Percentiles rank a stretch among this genome's conserved stretches.
Evolutionary conservation across 23 tunicate genomes (phyloP).

Genomic region (Trididemnum nubilum): DNA sequence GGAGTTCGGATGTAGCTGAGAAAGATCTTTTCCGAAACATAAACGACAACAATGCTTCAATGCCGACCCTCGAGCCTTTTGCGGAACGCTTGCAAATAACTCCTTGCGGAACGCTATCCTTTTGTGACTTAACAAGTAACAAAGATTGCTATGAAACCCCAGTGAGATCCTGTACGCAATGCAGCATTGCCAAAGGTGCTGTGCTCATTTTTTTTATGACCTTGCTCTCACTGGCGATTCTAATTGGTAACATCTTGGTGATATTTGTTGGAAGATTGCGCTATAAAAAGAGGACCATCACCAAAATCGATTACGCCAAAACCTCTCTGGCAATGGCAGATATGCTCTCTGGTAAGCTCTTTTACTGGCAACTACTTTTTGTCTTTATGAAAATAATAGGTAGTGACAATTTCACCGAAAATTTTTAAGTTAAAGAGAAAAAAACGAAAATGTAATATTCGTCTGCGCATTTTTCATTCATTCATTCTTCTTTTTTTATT

Average conservation of each 20-base stretch:
- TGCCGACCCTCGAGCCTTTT: too few relatives aligned
- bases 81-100: too few relatives aligned
- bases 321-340: slow-evolving; percentile 28
- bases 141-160: background rate
- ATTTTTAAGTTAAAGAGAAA: too few relatives aligned
- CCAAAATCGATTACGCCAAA: slow-evolving; percentile 1
- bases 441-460: too few relatives aligned
- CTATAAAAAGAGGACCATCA: background rate
- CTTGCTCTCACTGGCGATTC: background rate
- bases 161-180: background rate
- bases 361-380: background rate
- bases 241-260: slow-evolving; percentile 20
- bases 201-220: background rate
- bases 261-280: background rate
- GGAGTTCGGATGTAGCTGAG: too few relatives aligned
- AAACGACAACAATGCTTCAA: too few relatives aligned
- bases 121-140: background rate
- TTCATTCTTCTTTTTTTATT: too few relatives aligned
- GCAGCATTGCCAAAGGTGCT: background rate
- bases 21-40: too few relatives aligned
- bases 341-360: slow-evolving; percentile 20
- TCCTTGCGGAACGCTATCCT: background rate
- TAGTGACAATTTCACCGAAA: too few relatives aligned
- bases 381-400: too few relatives aligned
- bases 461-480: too few relatives aligned